Conservation (phyloP, 1,140 invertebrate species). For the Wasmannia auropunctata region DNA sequence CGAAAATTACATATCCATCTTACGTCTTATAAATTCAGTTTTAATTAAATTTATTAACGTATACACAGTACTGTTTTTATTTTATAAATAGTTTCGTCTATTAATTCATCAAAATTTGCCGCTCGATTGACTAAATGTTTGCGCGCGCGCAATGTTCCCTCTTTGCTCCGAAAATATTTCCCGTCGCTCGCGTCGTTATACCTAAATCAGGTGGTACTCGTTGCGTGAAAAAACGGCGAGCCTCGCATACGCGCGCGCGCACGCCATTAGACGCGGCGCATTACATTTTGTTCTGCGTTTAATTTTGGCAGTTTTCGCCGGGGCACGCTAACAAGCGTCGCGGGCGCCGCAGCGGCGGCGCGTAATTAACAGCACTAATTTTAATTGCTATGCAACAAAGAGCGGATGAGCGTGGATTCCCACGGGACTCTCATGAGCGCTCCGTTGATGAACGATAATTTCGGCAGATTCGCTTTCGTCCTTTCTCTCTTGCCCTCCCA, state of each 20-base stretch:
- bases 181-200: conserved; percentile 25
- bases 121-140: conserved; percentile 46
- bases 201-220: conserved; percentile 57
- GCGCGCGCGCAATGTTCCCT: background rate
- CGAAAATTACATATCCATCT: background rate
- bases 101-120: background rate
- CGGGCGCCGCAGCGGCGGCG: conserved; percentile 65
- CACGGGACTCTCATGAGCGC: conserved; percentile 70
- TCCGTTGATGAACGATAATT: conserved; percentile 82
- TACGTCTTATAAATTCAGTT: background rate
- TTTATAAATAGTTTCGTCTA: background rate
- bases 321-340: conserved; percentile 77
- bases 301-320: conserved; percentile 80
- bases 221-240: conserved; percentile 20
- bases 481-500: conserved; percentile 51
- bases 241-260: conserved; percentile 24
- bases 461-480: conserved; percentile 73
- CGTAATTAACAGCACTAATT: conserved; percentile 84
- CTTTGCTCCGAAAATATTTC: conserved; percentile 62
- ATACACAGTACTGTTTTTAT: background rate
- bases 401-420: conserved; percentile 77
- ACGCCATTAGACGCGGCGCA: conserved; percentile 77
- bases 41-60: background rate
- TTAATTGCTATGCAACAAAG: conserved; percentile 82
- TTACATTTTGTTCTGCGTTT: conserved; percentile 80